Evolutionary conservation across 2,888 invertebrate species (phyloP).

Genomic region (Oasisia sp.): DNA sequence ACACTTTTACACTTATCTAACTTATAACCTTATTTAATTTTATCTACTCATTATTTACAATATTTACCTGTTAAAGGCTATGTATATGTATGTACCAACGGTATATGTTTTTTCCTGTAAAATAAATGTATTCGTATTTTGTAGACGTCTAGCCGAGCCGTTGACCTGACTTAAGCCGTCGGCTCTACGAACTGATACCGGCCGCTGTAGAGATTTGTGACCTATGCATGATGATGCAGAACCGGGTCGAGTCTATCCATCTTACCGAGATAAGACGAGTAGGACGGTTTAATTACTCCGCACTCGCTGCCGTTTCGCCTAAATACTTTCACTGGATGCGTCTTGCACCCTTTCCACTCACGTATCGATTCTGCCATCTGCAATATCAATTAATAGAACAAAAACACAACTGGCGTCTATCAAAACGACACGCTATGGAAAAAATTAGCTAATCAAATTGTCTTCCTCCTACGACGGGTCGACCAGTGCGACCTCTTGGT

Average conservation of each 20-base stretch:
- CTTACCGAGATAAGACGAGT: neutral
- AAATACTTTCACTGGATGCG: too few relatives aligned
- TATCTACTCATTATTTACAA: too few relatives aligned
- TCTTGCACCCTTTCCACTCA: neutral
- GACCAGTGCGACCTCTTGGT: neutral
- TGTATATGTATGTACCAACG: too few relatives aligned
- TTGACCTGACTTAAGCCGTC: too few relatives aligned
- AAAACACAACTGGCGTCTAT: neutral
- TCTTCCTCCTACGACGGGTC: neutral
- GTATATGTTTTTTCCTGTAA: too few relatives aligned
- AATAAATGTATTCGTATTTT: too few relatives aligned
- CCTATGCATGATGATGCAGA: neutral
- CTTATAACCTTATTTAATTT: too few relatives aligned
- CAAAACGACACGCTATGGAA: neutral
- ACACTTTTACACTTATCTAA: too few relatives aligned
- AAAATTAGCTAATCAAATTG: neutral
- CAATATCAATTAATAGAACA: neutral
- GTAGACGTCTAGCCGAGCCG: too few relatives aligned
- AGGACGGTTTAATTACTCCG: neutral
- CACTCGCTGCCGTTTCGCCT: neutral
- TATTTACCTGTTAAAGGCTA: too few relatives aligned
- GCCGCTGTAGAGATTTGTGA: neutral
- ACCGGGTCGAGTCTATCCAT: neutral
- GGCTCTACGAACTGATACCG: too few relatives aligned
- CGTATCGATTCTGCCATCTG: neutral